Conservation (phyloP, 2,888 invertebrate species). For the Melinopterus prodromus region DNA sequence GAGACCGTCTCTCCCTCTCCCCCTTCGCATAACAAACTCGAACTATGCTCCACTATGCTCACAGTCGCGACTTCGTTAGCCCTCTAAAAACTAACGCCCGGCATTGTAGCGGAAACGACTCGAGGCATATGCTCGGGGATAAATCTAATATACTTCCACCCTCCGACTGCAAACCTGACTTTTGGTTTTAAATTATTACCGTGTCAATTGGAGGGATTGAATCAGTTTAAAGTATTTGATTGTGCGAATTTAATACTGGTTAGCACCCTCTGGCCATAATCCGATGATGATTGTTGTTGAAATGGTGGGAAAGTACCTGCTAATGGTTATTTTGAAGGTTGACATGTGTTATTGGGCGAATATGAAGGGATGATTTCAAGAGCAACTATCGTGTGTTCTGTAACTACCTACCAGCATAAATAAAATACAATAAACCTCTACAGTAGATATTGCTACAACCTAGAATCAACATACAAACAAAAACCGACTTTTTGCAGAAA, state of each 20-base stretch:
- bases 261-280: not conserved
- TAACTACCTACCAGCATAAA: no score
- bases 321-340: not conserved
- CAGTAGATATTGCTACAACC: no score
- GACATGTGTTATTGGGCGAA: not conserved
- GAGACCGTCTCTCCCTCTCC: slow-evolving; percentile 49
- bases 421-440: no score
- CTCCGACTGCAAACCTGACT: slow-evolving; percentile 27
- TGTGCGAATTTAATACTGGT: not conserved
- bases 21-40: not conserved
- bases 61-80: not conserved
- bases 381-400: no score
- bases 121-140: slow-evolving; percentile 52
- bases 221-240: not conserved
- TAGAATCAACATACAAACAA: no score
- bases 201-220: not conserved
- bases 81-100: not conserved
- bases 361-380: no score
- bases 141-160: slow-evolving; percentile 37
- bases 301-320: not conserved
- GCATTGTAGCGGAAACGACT: slow-evolving; percentile 46
- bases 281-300: not conserved
- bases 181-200: not conserved
- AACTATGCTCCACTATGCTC: no score
- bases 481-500: no score